These are phyloP conservation scores for Pelecanoides urinatrix DNA, from an alignment of 2,113 vertebrate species.

Conservation along the genomic window DNA sequence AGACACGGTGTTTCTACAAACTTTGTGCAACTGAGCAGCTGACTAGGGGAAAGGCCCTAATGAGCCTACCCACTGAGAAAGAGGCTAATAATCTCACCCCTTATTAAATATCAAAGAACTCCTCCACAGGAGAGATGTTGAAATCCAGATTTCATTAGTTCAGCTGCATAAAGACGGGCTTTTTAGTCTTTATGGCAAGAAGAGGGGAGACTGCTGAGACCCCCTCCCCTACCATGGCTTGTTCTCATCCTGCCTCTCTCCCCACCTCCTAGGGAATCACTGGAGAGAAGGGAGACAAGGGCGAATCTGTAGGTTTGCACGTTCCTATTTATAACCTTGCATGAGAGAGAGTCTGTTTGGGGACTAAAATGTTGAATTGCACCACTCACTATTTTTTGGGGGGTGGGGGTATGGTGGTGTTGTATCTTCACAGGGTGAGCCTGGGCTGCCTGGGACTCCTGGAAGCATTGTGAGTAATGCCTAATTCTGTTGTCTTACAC, in stretches of 20 bases:
- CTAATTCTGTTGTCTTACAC: not conserved
- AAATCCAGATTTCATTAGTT: not conserved
- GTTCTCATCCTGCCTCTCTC: not conserved
- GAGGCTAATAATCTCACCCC: not conserved
- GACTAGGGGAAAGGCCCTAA: not conserved
- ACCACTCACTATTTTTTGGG: not conserved
- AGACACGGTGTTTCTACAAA: not conserved
- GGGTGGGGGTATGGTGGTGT: not conserved
- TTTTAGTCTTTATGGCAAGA: not conserved
- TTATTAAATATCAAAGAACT: not conserved
- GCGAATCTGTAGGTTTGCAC: constrained; percentile 76
- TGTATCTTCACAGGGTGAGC: constrained; percentile 74
- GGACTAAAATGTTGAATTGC: not conserved
- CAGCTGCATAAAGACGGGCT: not conserved
- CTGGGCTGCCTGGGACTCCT: constrained; percentile 76
- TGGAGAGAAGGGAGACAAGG: constrained; percentile 81
- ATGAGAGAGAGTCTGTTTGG: not conserved
- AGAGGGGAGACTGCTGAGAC: not conserved
- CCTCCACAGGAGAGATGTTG: not conserved
- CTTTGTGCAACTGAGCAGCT: not conserved
- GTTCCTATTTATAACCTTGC: not conserved
- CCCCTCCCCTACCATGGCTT: not conserved
- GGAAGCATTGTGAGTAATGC: constrained; percentile 73
- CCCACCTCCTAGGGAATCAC: constrained; percentile 70
- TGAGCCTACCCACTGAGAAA: not conserved